phyloP scores from a whole-genome alignment of 2,888 invertebrate species.

The Acanthoscelides obtectus region DNA sequence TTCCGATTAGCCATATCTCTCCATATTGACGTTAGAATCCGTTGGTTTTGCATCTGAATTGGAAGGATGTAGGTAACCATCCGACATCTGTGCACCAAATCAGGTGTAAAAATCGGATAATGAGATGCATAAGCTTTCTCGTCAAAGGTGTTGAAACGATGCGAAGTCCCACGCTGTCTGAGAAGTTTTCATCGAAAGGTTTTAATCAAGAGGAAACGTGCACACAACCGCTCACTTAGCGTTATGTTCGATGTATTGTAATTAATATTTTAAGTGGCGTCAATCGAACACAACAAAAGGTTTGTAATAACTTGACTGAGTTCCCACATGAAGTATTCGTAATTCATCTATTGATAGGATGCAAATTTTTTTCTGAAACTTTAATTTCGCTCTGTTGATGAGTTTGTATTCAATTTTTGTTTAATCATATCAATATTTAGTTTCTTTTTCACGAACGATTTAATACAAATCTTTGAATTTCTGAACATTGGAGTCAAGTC shows the following conservation, averaged over 20 bases:
- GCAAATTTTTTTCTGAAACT: too few species aligned
- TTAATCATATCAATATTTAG: neutral
- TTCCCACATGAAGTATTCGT: too few species aligned
- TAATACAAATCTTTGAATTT: too few species aligned
- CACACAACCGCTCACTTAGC: neutral
- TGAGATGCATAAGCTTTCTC: neutral
- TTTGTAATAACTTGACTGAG: neutral
- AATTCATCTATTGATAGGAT: too few species aligned
- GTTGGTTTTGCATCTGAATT: neutral
- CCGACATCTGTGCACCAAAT: neutral
- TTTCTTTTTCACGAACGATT: too few species aligned
- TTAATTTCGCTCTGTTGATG: too few species aligned
- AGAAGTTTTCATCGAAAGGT: neutral
- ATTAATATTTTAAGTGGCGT: neutral
- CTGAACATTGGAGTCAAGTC: too few species aligned
- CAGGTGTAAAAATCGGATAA: neutral
- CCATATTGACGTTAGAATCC: too few species aligned
- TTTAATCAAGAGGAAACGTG: neutral
- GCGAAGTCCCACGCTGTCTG: neutral
- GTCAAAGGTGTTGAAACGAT: neutral
- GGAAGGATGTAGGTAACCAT: neutral
- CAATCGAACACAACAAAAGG: neutral
- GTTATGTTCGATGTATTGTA: neutral
- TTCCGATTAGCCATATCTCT: too few species aligned
- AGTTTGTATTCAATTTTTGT: neutral